Evolutionary conservation across 2,113 vertebrate genomes (phyloP).

Genomic region (Myiozetetes cayanensis): DNA sequence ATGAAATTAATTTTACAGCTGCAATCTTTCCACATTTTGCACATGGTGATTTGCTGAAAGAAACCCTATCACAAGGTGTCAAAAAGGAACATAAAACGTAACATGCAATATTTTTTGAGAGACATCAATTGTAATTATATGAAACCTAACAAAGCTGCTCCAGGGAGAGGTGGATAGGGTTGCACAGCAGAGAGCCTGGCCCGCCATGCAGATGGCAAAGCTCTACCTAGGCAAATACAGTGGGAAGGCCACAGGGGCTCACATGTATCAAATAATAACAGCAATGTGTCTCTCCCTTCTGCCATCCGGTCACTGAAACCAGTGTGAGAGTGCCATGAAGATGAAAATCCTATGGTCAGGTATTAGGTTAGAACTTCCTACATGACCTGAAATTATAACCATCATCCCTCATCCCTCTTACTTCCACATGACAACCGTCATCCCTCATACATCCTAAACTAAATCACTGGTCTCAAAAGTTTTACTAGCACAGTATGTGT

Average conservation of each 20-base stretch:
- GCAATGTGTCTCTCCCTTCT: neutral
- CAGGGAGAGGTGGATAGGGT: neutral
- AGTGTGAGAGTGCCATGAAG: neutral
- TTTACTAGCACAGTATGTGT: neutral
- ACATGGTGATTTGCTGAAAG: slow-evolving; percentile 51
- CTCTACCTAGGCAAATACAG: neutral
- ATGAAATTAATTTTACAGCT: slow-evolving; percentile 64
- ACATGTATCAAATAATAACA: neutral
- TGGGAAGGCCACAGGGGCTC: neutral
- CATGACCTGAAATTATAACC: neutral
- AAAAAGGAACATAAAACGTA: slow-evolving; percentile 55
- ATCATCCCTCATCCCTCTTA: neutral
- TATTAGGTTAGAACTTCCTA: neutral
- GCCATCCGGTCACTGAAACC: neutral
- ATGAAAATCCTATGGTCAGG: neutral
- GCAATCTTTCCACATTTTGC: slow-evolving; percentile 65
- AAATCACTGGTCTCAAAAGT: neutral
- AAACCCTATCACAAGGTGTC: slow-evolving; percentile 33
- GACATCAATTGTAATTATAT: slow-evolving; percentile 15
- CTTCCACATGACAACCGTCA: neutral
- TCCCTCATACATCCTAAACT: neutral
- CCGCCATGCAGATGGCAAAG: neutral
- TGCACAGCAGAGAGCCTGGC: neutral
- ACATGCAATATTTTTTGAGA: slow-evolving; percentile 52
- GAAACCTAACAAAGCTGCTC: slow-evolving; percentile 22